A percentile compares a stretch with the other conserved stretches of the same genome.
Evolutionary conservation across 2,888 invertebrate species (phyloP).

Genomic region (Sminthurinus aureus): DNA sequence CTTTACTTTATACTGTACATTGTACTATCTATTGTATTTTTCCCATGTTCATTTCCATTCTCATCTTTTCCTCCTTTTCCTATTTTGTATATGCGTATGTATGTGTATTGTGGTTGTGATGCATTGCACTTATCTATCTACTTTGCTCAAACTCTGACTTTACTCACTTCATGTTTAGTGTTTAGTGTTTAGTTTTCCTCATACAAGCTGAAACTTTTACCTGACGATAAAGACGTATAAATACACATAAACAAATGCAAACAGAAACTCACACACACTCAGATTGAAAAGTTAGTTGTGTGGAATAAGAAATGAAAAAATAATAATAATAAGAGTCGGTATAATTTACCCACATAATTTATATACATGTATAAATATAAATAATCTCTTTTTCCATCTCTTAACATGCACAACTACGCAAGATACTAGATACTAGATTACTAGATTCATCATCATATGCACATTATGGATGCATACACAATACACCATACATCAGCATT

Average conservation of each 20-base stretch:
- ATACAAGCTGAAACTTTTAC: neutral
- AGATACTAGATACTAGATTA: too few relatives aligned
- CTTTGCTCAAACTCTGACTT: neutral
- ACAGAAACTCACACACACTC: too few relatives aligned
- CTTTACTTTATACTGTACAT: neutral
- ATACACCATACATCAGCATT: neutral
- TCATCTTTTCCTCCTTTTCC: too few relatives aligned
- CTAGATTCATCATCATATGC: neutral
- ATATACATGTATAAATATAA: neutral
- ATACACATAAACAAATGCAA: too few relatives aligned
- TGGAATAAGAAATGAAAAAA: neutral
- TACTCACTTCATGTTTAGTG: neutral
- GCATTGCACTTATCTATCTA: neutral
- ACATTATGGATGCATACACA: neutral
- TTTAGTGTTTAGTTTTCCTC: neutral
- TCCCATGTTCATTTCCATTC: too few relatives aligned
- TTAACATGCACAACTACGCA: neutral
- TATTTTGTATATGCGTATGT: too few relatives aligned
- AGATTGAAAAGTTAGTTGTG: neutral
- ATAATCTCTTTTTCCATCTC: too few relatives aligned
- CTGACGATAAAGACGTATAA: neutral
- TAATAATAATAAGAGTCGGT: neutral
- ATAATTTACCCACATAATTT: neutral
- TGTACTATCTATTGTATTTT: neutral
- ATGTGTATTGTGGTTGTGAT: too few relatives aligned